Base-by-base conservation (phyloP, 2,888 invertebrate genomes). In the Imbricaverruca yamaguchii region DNA sequence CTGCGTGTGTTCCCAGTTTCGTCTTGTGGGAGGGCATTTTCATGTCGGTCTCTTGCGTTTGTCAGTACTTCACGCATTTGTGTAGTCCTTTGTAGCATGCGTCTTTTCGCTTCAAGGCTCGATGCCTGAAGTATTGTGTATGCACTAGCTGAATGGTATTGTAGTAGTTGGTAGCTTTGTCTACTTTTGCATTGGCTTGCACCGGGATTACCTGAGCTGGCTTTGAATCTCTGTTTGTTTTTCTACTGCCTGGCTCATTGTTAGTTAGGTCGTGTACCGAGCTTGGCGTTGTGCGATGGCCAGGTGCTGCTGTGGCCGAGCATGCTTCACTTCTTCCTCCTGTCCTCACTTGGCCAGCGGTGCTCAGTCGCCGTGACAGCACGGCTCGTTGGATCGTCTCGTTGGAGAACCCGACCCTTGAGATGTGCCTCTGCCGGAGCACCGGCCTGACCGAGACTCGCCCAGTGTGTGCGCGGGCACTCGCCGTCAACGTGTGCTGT, bases 1-100 rank as follows among this genome's bases (percentile, higher is more conserved):
- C 18, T n/a, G 63, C 63, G 69, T 69, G 39, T 69, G 25, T 23
- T 23, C 69, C 39, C 69, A 61, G 8, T 18, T 4, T 69, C 15
- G 15, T 25, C 69, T 13, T 12, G 15, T 69, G 69, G 69, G 69
- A 69, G 69, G 69, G 69, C 69, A 69, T 69, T 69, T 69, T 69
- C 39, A 21, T 67, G 69, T 69, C 69, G 69, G 13, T 69, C 39
- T 69, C 39, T 69, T 69, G 39, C 39, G 67, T 69, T 25, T 25
- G 25, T 12, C 10, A 8, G 9, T 69, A 23, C 39, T 39, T 69
- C 13, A 11, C 13, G 7, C 13, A 18, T 6, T 23, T 69, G 69
- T 15, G 12, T 12, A 69, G 69, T 12, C 39, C 39, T 69, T 39
- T 25, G 25, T 69, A 69, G 69, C 69, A 69, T 69, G 69, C 69